These are phyloP conservation scores for Ormyrus labotus DNA, from an alignment of 2,888 invertebrate genomes.

Conservation along the genomic window DNA sequence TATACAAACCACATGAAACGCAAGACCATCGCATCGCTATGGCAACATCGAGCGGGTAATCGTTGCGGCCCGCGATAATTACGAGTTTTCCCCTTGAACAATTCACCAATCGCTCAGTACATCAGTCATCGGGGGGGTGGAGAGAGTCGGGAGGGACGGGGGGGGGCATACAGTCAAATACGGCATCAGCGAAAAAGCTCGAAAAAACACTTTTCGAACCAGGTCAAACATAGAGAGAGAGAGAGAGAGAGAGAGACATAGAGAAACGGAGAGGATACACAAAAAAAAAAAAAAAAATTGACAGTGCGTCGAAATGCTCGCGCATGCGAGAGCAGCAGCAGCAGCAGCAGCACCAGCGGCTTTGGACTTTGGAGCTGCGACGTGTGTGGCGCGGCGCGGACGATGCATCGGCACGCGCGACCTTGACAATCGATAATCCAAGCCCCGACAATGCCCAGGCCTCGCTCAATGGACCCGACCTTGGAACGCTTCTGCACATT, in stretches of 20 bases:
- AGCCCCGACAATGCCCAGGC: constrained; percentile 50
- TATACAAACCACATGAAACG: constrained; percentile 9
- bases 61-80: no score
- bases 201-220: constrained; percentile 16
- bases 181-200: constrained; percentile 11
- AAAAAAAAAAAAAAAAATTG: not conserved
- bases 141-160: not conserved
- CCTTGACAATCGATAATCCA: constrained; percentile 59
- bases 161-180: not conserved
- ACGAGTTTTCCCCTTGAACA: constrained; percentile 11
- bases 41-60: not conserved
- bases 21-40: not conserved
- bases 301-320: not conserved
- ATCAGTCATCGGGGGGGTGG: not conserved
- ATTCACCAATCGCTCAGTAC: constrained; percentile 29
- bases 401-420: constrained; percentile 58
- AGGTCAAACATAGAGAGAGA: not conserved
- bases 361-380: not conserved
- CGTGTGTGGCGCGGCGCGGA: constrained; percentile 29
- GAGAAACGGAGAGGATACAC: no score
- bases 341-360: not conserved
- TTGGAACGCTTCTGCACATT: constrained; percentile 39
- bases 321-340: not conserved
- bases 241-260: not conserved
- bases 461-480: constrained; percentile 58